phyloP scores from a whole-genome alignment of 2,113 vertebrate species.

The Chlorodrepanis virens region DNA sequence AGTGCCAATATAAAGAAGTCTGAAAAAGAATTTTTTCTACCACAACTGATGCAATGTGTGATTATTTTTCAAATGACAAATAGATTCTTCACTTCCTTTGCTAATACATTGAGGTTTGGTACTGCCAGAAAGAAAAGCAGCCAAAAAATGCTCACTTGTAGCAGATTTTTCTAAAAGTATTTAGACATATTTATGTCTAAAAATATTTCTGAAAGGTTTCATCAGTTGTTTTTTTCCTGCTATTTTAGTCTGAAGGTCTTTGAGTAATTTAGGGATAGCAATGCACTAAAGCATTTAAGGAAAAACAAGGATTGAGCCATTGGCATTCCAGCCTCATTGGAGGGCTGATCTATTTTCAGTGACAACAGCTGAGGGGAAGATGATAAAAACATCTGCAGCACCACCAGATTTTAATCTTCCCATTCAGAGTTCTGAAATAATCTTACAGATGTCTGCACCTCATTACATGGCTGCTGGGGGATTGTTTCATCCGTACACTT shows the following conservation, averaged over 20 bases:
- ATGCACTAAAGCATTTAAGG: background rate
- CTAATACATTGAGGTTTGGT: background rate
- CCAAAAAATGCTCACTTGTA: background rate
- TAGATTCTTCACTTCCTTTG: background rate
- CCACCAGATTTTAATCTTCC: slow-evolving; percentile 61
- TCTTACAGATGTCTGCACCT: slow-evolving; percentile 73
- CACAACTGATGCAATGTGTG: background rate
- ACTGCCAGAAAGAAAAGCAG: background rate
- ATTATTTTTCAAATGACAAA: background rate
- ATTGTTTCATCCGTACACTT: slow-evolving; percentile 66
- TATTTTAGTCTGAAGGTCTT: background rate
- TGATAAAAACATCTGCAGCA: slow-evolving; percentile 44
- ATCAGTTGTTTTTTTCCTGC: background rate
- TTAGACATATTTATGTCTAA: background rate
- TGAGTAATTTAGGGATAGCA: background rate
- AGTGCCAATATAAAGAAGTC: background rate
- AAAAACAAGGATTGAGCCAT: background rate
- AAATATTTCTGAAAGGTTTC: background rate
- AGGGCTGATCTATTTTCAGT: slow-evolving; percentile 44
- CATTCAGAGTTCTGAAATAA: slow-evolving; percentile 41
- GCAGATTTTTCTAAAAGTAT: background rate
- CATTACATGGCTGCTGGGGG: slow-evolving; percentile 68
- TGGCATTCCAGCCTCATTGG: background rate
- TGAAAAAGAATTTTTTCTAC: background rate
- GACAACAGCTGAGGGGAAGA: background rate